Evolutionary conservation across 2,797 vertebrate genomes (phyloP).

Genomic region (Molossus alvarezi): DNA sequence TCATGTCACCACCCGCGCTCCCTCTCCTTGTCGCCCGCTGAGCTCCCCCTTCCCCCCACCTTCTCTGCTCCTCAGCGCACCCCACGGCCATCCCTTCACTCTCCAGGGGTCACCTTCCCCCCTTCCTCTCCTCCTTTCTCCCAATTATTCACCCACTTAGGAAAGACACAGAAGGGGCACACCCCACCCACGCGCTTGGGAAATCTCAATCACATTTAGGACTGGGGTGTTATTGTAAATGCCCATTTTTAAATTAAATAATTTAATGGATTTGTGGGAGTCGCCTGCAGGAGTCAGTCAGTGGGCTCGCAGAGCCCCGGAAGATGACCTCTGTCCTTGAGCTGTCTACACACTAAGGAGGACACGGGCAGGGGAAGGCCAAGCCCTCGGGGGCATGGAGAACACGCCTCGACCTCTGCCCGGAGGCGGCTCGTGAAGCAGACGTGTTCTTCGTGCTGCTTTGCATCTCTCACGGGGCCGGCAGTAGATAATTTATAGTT

Average conservation of each 20-base stretch:
- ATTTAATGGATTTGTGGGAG: too few relatives aligned
- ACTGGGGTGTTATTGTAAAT: background rate
- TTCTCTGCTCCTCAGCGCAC: background rate
- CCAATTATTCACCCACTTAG: background rate
- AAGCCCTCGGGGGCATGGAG: background rate
- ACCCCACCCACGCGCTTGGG: too few relatives aligned
- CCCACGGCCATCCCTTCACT: too few relatives aligned
- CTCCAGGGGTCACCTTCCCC: background rate
- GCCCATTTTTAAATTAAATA: background rate
- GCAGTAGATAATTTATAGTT: background rate
- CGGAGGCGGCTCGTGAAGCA: background rate
- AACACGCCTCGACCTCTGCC: too few relatives aligned
- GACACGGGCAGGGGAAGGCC: background rate
- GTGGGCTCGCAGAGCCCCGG: background rate
- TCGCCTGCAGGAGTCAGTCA: background rate
- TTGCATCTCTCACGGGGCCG: background rate
- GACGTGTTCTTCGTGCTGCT: background rate
- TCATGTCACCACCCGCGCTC: rapidly evolving
- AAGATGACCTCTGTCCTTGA: background rate
- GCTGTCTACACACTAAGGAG: too few relatives aligned
- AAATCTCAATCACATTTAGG: background rate
- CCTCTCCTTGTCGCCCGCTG: rapidly evolving
- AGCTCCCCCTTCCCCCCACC: too few relatives aligned
- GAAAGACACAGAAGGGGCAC: background rate
- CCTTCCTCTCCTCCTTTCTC: background rate